These are phyloP conservation scores for Odontomachus brunneus DNA, from an alignment of 1,140 invertebrate genomes.

Conservation along the genomic window DNA sequence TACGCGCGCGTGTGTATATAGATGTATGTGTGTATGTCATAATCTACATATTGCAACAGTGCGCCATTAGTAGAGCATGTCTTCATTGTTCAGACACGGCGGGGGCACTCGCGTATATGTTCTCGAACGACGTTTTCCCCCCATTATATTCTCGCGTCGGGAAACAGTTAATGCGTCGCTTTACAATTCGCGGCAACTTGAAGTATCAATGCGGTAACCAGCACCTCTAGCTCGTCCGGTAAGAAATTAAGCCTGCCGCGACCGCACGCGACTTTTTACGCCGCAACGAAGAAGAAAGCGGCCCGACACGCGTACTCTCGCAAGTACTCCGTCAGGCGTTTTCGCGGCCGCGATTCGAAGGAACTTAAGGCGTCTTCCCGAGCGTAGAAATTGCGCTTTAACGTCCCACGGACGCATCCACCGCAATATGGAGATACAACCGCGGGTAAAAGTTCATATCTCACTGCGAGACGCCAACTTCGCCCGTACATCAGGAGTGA, in stretches of 20 bases:
- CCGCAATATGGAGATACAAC: not conserved
- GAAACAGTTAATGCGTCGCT: constrained; percentile 7
- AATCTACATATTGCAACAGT: constrained; percentile 58
- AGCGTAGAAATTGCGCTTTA: not conserved
- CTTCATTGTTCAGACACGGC: constrained; percentile 48
- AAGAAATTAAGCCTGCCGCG: constrained; percentile 38
- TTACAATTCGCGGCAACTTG: constrained; percentile 32
- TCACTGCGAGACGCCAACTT: not conserved
- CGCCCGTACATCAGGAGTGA: no score
- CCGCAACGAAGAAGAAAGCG: not conserved
- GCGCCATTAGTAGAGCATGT: constrained; percentile 55
- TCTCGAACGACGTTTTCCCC: constrained; percentile 35
- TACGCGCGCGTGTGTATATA: not conserved
- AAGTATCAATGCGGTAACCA: constrained; percentile 27
- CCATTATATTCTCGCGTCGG: constrained; percentile 25
- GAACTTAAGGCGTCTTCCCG: no score
- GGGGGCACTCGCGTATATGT: constrained; percentile 5
- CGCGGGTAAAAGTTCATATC: not conserved
- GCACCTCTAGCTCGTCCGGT: not conserved
- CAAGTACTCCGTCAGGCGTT: constrained; percentile 17
- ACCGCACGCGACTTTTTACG: constrained; percentile 12
- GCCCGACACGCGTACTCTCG: not conserved
- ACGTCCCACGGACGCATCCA: not conserved
- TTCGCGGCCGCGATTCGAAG: not conserved
- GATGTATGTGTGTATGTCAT: constrained; percentile 4